A percentile compares a stretch with the other conserved stretches of the same genome.
phyloP scores from a whole-genome alignment of 2,888 invertebrate genomes.

The Chromoteleia sp. region DNA sequence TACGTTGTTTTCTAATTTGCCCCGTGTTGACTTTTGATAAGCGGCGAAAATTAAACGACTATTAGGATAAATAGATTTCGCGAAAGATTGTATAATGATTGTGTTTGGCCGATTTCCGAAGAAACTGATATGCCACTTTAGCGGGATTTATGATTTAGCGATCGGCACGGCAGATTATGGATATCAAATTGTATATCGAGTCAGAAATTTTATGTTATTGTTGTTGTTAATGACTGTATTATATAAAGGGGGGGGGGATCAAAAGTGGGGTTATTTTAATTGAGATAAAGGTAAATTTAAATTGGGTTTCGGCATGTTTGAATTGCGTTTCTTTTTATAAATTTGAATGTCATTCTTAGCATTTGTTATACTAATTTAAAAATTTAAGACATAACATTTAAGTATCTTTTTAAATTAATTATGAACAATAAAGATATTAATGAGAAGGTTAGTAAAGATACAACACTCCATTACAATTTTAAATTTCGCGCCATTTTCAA shows the following conservation, averaged over 20 bases:
- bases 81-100: slow-evolving; percentile 42
- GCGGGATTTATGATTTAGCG: slow-evolving; percentile 54
- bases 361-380: no score
- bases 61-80: slow-evolving; percentile 41
- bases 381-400: no score
- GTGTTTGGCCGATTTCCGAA: slow-evolving; percentile 32
- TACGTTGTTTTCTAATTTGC: slow-evolving; percentile 46
- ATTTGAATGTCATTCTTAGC: no score
- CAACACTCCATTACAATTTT: no score
- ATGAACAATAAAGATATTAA: no score
- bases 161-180: slow-evolving; percentile 41
- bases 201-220: slow-evolving; percentile 26
- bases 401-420: no score
- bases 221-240: slow-evolving; percentile 29
- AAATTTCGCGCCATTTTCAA: no score
- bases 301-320: no score
- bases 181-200: slow-evolving; percentile 31
- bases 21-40: slow-evolving; percentile 50
- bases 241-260: slow-evolving; percentile 1
- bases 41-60: slow-evolving; percentile 60
- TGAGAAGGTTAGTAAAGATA: no score
- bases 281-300: background rate
- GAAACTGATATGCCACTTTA: slow-evolving; percentile 54
- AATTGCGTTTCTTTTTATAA: no score
- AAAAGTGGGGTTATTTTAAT: background rate